phyloP scores from a whole-genome alignment of 2,888 invertebrate genomes.

The Nemoura dubitans region DNA sequence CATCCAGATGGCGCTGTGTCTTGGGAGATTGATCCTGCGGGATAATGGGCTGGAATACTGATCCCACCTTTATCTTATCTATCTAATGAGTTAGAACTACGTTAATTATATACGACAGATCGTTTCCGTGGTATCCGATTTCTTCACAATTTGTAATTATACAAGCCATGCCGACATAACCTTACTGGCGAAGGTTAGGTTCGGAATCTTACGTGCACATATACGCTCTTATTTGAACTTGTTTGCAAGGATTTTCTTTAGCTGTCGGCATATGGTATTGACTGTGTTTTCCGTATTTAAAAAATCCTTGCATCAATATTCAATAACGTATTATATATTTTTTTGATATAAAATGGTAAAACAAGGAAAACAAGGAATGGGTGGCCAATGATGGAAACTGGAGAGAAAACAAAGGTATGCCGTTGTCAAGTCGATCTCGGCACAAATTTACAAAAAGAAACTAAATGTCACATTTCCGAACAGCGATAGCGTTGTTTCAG shows the following conservation, averaged over 20 bases:
- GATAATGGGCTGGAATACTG: no score
- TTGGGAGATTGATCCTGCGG: neutral
- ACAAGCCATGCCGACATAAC: neutral
- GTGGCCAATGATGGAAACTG: neutral
- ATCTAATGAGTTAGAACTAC: neutral
- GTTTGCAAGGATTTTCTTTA: neutral
- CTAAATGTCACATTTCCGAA: no score
- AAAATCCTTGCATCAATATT: constrained; percentile 3
- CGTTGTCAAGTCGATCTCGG: no score
- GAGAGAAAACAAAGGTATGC: neutral
- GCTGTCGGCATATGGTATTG: neutral
- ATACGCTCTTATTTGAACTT: neutral
- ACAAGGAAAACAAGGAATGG: neutral
- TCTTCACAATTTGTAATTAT: neutral
- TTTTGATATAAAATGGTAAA: neutral
- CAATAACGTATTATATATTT: neutral
- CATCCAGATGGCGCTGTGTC: neutral
- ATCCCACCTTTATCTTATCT: no score
- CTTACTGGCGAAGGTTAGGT: neutral
- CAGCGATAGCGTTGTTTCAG: no score
- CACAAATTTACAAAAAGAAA: no score
- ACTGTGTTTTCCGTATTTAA: neutral
- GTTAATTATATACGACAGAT: neutral
- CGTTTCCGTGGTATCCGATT: neutral
- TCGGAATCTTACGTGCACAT: neutral